Base-by-base conservation (phyloP, 1,140 invertebrate species). In the Mactra quadrangularis region DNA sequence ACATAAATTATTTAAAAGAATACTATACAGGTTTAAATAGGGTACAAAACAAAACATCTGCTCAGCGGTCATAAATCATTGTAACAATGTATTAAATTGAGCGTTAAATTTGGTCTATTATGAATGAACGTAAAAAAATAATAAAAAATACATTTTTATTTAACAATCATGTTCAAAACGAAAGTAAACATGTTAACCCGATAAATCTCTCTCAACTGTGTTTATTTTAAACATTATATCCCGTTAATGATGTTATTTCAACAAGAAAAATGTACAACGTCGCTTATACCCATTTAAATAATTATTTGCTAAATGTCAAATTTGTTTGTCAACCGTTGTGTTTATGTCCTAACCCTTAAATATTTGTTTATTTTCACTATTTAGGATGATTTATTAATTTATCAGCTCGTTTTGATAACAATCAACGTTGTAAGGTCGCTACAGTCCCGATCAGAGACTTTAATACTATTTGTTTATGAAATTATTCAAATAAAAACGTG, bases 361-460 rank as follows among this genome's bases (percentile, higher is more conserved):
- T 81, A 81, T 81, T 81, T 76, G 74, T 76, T 76, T 81, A 81
- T 81, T 81, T 71, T 52, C 35, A 81, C 62, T 71, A 60, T 81
- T 81, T 81, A 68, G 71, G 45, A 81, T 81, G 77, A 81, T 81
- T 81, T 81, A 81, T 81, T 70, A 70, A 79, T 70, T 71, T 81
- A 81, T 59, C 77, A 70, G n/a, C 59, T 3, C 53, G 77, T 60
- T 81, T 81, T 71, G 64, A 81, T 71, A 57, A 81, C 77, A 81
- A 81, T 81, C 50, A 60, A 70, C 64, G n/a, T n/a, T n/a, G 41
- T 55, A 68, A 57, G 66, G 45, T 41, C 41, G 64, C 29, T 53
- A 60, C 68, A 70, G 33, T 60, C 72, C 15, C 1, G 77, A 81
- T 35, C n/a, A n/a, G 77, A 81, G 77, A 64, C 70, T 71, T 70